Base-by-base conservation (phyloP, 2,888 invertebrate species). In the Protonemura montana region DNA sequence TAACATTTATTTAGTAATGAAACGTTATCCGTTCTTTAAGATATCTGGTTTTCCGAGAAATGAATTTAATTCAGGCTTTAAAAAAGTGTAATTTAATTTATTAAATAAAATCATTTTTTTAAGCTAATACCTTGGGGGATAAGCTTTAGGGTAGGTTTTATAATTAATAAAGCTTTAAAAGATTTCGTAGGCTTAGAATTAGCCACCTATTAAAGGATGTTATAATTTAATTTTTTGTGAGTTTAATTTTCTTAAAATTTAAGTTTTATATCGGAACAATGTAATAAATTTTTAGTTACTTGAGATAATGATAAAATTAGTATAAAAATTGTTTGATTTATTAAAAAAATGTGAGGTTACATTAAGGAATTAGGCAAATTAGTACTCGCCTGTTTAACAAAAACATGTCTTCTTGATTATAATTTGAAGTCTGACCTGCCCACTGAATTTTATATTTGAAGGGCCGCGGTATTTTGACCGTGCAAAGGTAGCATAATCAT, bases 401-500 rank as follows among this genome's bases (percentile, higher is more conserved):
- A 95, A 95, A 95, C 94, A 95, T 95, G 93, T 93, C 93, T 93
- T 95, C 93, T 93, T 92, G 93, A 89, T 88, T 89, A 91, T 92
- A 92, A 93, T 95, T 92, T 93, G 93, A 95, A 92, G 93, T 95
- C 92, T 92, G 91, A 92, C 94, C 95, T 95, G 95, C 95, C 94
- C 95, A 94, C 93, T 95, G 95, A 94, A 86, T 88, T 89, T 88
- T 90, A 94, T 26, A 78, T 78, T 95, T 59, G 92, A 95, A 95
- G 94, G 94, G 95, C 95, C 94, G 95, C 95, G 93, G 94, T 95
- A 95, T 93, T 90, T 93, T 95, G 93, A 95, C 94, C 93, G 95
- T 95, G 93, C 95, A 93, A 95, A 95, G 94, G 95, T 95, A 95
- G 94, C 95, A 95, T 94, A 95, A 95, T 94, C 92, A 94, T 92